Evolutionary conservation across 2,888 invertebrate genomes (phyloP), one percentile per base, ranked within the genome.

Genomic region (Schrankia costaestrigalis): DNA sequence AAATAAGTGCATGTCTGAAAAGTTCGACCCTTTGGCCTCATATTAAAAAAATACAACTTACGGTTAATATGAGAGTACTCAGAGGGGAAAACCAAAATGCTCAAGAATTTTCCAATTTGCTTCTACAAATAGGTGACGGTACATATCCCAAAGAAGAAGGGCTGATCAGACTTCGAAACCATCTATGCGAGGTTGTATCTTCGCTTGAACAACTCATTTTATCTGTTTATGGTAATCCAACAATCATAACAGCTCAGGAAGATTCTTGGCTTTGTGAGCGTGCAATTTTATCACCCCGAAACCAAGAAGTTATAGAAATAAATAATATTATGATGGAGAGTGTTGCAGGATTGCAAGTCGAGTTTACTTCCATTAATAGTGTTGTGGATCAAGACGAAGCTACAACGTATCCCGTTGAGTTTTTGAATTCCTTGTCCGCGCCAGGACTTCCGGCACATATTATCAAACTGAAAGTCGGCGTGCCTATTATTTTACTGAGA

Each of bases 91-190:
- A 35, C 36, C 29, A 29, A 26, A 17, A 46, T 41, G 38, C 17
- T 38, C 12, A 21, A 30, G 10, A 45, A 29, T 46, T 52, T 45
- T 46, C 48, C 18, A 42, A 48, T 41, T 22, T 17, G 8, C 37
- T 49, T 31, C 11, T 52, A 23, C 31, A 52, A 29, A 42, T 48
- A 25, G 46, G 47, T 30, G 30, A 44, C 25, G 44, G 46, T 37
- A 13, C 22, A 11, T 21, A 21, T 29, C 21, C 11, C n/a, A 12
- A 21, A 13, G 29, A 29, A 12, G 12, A 29, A 22, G 25, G 25
- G 13, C 12, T 13, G 13, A n/a, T 25, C 13, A 8, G 12, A n/a
- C 13, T 25, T 13, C 7, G 13, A 12, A 14, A 25, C 12, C 12
- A 13, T 2, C 21, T 29, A 21, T 29, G 29, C 12, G 12, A 13